Percentiles rank a stretch among this genome's conserved stretches.
Evolutionary conservation across 1,140 invertebrate genomes (phyloP).

Genomic region (Brachionus asplanchnoidis): DNA sequence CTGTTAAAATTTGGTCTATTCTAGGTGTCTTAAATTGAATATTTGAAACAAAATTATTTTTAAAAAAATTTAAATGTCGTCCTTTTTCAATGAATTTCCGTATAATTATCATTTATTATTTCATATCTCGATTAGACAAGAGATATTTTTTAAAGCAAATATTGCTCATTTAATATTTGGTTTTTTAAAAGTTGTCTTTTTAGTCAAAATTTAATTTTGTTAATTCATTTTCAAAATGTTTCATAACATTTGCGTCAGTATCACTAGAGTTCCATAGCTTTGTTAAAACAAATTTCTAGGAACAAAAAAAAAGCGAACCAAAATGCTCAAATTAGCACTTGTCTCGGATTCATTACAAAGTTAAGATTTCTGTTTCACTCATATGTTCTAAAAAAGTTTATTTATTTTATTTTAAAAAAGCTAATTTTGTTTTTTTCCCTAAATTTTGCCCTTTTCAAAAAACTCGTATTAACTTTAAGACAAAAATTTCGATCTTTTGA

Average conservation of each 20-base stretch:
- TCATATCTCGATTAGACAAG: not conserved
- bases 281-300: not conserved
- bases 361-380: not conserved
- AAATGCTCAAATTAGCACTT: not conserved
- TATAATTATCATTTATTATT: not conserved
- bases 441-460: too few species aligned
- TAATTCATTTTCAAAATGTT: not conserved
- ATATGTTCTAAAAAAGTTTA: not conserved
- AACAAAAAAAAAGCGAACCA: not conserved
- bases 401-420: too few species aligned
- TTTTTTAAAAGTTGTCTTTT: not conserved
- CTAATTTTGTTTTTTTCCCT: too few species aligned
- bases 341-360: not conserved
- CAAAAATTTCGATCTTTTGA: too few species aligned
- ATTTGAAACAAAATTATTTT: not conserved
- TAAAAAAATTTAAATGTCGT: not conserved
- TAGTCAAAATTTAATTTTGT: not conserved
- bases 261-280: not conserved
- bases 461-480: too few species aligned
- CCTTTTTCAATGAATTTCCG: not conserved
- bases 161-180: not conserved
- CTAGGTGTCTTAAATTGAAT: not conserved
- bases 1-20: too few species aligned
- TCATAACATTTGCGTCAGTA: not conserved
- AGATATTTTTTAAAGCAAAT: not conserved